Base-by-base conservation (phyloP, 2,888 invertebrate genomes). In the Rhingia rostrata region DNA sequence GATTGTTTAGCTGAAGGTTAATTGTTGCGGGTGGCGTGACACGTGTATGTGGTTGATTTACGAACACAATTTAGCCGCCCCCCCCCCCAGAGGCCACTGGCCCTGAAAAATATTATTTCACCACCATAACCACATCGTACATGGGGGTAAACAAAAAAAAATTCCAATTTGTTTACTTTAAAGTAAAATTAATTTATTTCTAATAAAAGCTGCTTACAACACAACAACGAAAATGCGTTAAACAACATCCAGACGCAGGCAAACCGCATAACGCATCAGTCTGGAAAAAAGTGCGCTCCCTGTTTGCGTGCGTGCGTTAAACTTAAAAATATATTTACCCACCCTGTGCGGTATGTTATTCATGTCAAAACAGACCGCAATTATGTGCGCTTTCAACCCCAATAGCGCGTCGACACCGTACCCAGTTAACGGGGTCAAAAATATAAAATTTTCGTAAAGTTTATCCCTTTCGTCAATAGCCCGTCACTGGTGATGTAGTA, bases 11-110 rank as follows among this genome's bases (percentile, higher is more conserved):
- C 77, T 33, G 32, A 54, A 61, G 82, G 77, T 66, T 82, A 77
- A 82, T 82, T 82, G 82, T 72, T 66, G 72, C 37, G 82, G 77
- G 77, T 22, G 47, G 43, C 51, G 37, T 54, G 66, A 66, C 82
- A 82, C 77, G 77, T 82, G 77, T 60, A 61, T 72, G 82, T 7
- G 77, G 77, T 77, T 82, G 60, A 72, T 70, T 77, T 61, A 70
- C 64, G 72, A 77, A 77, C 56, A 72, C n/a, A 14, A 43, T 56
- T 54, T 43, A 10, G 12, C 12, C 45, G n/a, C 30, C 58, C n/a
- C 14, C 14, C 39, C 7, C 45, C 30, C 14, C 47, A 30, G 63
- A 45, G 22, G 14, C 51, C 43, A 30, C 3, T 12, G 37, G 47
- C n/a, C 7, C 33, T 0, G 33, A 30, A 64, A 70, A 70, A 72